Base-by-base conservation (phyloP, 2,888 invertebrate genomes). In the Agrotis ipsilon region DNA sequence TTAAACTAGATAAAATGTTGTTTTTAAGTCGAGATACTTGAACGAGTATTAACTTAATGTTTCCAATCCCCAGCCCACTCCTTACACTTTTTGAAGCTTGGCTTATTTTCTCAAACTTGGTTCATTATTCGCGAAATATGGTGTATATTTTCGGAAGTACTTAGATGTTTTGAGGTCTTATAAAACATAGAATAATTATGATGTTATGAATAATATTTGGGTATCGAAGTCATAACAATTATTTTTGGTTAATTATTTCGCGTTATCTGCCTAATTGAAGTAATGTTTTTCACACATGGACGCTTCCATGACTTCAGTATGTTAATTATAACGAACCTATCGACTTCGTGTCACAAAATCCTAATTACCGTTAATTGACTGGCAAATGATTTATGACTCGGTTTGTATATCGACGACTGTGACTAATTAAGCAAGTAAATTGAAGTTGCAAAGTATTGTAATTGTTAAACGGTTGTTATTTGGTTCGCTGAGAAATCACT, bases 381-480 rank as follows among this genome's bases (percentile, higher is more conserved):
- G 75, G 52, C 76, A 68, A 79, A 80, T 86, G 79, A 85, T 84
- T 82, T 75, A 86, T 85, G 81, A 68, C 79, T 77, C 78, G 77
- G 76, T 76, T 80, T 78, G 76, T 77, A 63, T 77, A 80, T 75
- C 72, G 78, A 64, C 69, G 58, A 46, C 65, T 65, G 82, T 78
- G 85, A 83, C 82, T 85, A 86, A 86, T 86, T 87, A 86, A 75
- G 64, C 71, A 76, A 78, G 74, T 77, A 74, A 82, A 81, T 82
- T 70, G 60, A 63, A 73, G 57, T 78, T 60, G 57, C 27, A 67
- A 63, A 58, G 72, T 64, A 72, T 66, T 66, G 70, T 80, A 75
- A 71, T 59, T 60, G 62, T 72, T 83, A 63, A 64, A 68, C 59
- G 58, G 39, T 52, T 63, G 73, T 80, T 74, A 74, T 64, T 68